These are phyloP conservation scores for Agrochola macilenta DNA, from an alignment of 2,888 invertebrate genomes.

Conservation along the genomic window DNA sequence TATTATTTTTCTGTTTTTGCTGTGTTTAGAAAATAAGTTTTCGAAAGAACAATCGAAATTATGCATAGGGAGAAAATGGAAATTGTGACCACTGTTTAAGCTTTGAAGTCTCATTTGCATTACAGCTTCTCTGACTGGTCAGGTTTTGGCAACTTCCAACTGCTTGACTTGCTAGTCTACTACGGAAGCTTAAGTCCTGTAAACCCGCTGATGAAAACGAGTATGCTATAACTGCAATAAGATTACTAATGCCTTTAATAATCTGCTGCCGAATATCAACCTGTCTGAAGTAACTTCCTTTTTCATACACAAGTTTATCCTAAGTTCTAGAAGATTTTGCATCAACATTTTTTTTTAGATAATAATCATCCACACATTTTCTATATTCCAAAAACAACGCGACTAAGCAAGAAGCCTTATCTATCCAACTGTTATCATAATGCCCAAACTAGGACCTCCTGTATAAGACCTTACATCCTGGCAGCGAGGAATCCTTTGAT, in stretches of 20 bases:
- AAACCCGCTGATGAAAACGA: background rate
- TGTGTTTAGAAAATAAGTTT: conserved; percentile 5
- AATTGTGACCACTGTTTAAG: background rate
- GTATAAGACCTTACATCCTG: conserved; percentile 65
- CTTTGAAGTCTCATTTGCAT: background rate
- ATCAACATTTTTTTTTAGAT: background rate
- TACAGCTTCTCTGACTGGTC: no score
- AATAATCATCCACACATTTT: background rate
- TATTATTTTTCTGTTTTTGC: conserved; percentile 8
- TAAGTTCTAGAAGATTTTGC: background rate
- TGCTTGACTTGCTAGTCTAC: background rate
- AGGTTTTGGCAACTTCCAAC: background rate
- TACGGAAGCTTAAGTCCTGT: background rate
- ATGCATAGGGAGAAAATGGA: background rate
- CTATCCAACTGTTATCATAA: conserved; percentile 7
- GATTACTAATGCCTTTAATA: background rate
- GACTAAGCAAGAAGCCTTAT: background rate
- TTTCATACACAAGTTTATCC: background rate
- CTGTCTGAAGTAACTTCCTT: background rate
- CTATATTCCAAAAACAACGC: background rate
- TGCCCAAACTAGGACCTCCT: conserved; percentile 59
- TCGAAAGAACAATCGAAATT: background rate
- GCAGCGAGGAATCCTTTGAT: conserved; percentile 67
- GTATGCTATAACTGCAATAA: background rate
- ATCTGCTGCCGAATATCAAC: background rate